Percentiles rank a stretch among this genome's conserved stretches.
phyloP scores from a whole-genome alignment of 2,113 vertebrate species.

The Salvelinus sp. region DNA sequence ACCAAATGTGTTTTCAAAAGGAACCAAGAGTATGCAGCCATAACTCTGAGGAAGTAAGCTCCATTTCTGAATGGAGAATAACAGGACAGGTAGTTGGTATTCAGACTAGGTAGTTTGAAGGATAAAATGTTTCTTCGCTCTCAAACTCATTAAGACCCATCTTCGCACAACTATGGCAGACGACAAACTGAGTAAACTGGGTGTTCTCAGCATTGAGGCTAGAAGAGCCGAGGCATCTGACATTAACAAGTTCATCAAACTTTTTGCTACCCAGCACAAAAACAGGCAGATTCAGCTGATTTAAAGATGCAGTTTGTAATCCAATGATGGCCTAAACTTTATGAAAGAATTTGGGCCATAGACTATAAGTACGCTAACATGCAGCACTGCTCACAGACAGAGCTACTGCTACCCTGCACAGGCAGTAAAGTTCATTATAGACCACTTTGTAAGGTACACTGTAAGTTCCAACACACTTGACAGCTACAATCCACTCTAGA shows the following conservation, averaged over 20 bases:
- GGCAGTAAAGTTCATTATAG: too few relatives aligned
- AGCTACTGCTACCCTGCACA: too few relatives aligned
- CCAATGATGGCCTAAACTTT: too few relatives aligned
- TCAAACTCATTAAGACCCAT: slow-evolving; percentile 16
- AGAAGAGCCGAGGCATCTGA: slow-evolving; percentile 17
- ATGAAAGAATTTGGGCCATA: too few relatives aligned
- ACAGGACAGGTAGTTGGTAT: neutral
- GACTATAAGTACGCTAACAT: neutral
- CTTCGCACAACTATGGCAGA: slow-evolving; percentile 13
- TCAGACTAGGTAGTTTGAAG: neutral
- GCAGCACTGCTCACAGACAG: slow-evolving; percentile 16
- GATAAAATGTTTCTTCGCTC: slow-evolving; percentile 3
- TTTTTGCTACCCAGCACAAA: slow-evolving; percentile 4
- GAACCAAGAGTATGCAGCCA: neutral
- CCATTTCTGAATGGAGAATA: neutral
- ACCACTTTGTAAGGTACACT: too few relatives aligned
- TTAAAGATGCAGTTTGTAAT: neutral
- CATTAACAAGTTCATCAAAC: too few relatives aligned
- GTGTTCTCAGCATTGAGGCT: slow-evolving; percentile 26
- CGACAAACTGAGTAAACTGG: slow-evolving; percentile 8
- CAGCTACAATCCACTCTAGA: neutral
- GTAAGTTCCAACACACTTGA: too few relatives aligned
- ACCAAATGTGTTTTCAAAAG: neutral
- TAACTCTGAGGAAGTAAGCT: neutral
- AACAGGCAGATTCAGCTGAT: slow-evolving; percentile 21